Percentiles rank a stretch among this genome's conserved stretches.
These are phyloP conservation scores for Pammene aurita DNA, from an alignment of 2,888 invertebrate genomes.

Conservation along the genomic window DNA sequence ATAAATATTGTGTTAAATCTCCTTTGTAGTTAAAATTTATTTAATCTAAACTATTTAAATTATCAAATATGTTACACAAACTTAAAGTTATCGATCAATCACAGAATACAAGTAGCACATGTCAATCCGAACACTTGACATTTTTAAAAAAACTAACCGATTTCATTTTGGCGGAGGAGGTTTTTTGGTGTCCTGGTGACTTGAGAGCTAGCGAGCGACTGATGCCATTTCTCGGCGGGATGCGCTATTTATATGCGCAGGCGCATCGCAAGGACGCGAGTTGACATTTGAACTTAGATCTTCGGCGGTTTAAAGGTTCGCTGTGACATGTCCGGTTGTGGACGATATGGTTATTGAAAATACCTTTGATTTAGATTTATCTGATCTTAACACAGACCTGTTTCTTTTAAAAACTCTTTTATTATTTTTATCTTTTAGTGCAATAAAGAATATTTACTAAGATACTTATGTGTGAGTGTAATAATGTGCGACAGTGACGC, in stretches of 20 bases:
- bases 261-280: constrained; percentile 69
- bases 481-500: too few species aligned
- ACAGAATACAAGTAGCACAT: background rate
- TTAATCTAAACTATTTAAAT: too few species aligned
- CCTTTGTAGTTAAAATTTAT: too few species aligned
- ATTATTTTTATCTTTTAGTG: too few species aligned
- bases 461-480: too few species aligned
- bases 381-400: background rate
- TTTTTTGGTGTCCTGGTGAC: constrained; percentile 55
- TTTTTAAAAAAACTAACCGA: constrained; percentile 64
- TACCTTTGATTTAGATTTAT: constrained; percentile 7
- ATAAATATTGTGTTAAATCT: too few species aligned
- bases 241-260: constrained; percentile 65
- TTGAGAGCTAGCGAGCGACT: constrained; percentile 66
- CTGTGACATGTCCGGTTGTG: constrained; percentile 62
- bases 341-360: constrained; percentile 34
- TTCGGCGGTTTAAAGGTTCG: constrained; percentile 59
- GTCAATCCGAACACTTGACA: constrained; percentile 1
- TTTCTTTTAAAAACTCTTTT: too few species aligned
- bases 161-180: constrained; percentile 71
- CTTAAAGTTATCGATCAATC: background rate
- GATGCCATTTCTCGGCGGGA: constrained; percentile 61
- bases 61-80: too few species aligned
- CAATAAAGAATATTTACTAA: too few species aligned
- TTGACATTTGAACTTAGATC: constrained; percentile 79